A percentile compares a stretch with the other conserved stretches of the same genome.
Evolutionary conservation across 2,797 vertebrate species (phyloP).

Genomic region (Parotocinclus haroldoi): DNA sequence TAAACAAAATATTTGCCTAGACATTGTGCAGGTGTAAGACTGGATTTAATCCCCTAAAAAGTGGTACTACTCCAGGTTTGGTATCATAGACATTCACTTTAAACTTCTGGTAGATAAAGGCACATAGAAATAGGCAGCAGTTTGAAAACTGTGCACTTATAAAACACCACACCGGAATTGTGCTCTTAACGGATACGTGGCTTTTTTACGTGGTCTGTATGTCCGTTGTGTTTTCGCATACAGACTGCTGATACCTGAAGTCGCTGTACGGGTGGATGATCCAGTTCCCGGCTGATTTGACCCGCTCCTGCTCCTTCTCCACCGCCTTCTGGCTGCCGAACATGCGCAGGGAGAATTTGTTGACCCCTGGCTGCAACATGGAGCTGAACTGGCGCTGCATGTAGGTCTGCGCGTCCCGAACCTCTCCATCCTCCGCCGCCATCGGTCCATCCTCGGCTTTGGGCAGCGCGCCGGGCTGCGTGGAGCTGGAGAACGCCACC

Average conservation of each 20-base stretch:
- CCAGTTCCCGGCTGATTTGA: slow-evolving; percentile 96
- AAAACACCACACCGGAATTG: no score
- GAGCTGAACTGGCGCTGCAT: slow-evolving; percentile 94
- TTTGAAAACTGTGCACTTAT: no score
- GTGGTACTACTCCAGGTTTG: no score
- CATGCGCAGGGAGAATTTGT: slow-evolving; percentile 98
- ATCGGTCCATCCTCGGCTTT: slow-evolving; percentile 77
- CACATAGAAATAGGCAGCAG: no score
- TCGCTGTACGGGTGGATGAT: slow-evolving; percentile 98
- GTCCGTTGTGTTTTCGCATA: no score
- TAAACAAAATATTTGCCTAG: no score
- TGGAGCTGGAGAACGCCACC: slow-evolving; percentile 72
- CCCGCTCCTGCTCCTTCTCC: slow-evolving; percentile 90
- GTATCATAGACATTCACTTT: no score
- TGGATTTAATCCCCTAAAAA: no score
- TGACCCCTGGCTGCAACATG: slow-evolving; percentile 95
- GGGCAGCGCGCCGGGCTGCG: slow-evolving; percentile 62
- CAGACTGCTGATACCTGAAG: slow-evolving; percentile 80
- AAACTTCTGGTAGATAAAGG: no score
- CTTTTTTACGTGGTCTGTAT: no score
- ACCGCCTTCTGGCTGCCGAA: slow-evolving; percentile 97
- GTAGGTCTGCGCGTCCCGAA: slow-evolving; percentile 81
- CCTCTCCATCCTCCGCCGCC: slow-evolving; percentile 76
- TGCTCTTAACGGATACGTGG: no score
- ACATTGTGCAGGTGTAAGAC: no score